These are phyloP conservation scores for Atractosteus spatula DNA, from an alignment of 2,113 vertebrate species.

Conservation along the genomic window DNA sequence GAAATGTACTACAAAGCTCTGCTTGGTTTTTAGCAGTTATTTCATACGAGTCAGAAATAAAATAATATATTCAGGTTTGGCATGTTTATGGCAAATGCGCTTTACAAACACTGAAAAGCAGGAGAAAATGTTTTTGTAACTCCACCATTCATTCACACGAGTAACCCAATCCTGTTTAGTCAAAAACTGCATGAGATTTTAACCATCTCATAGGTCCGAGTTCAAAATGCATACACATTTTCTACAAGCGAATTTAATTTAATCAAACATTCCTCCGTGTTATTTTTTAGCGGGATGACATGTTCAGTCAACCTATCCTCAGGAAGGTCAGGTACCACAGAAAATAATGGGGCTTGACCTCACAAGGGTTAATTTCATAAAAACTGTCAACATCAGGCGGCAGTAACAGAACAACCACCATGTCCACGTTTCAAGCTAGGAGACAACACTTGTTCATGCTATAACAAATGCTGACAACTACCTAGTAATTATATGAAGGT, in stretches of 20 bases:
- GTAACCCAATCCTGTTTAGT: not conserved
- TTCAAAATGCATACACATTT: slow-evolving; percentile 42
- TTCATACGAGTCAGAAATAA: too few species aligned
- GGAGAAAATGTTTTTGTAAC: too few species aligned
- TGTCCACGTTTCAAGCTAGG: slow-evolving; percentile 36
- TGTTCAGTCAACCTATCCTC: slow-evolving; percentile 33
- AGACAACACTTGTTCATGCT: slow-evolving; percentile 36
- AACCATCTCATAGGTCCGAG: slow-evolving; percentile 32
- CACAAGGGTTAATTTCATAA: slow-evolving; percentile 35
- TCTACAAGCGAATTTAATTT: slow-evolving; percentile 33
- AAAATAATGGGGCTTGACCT: slow-evolving; percentile 3
- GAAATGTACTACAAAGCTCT: too few species aligned
- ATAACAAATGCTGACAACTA: slow-evolving; percentile 56
- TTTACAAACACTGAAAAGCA: too few species aligned
- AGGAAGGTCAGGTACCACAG: not conserved
- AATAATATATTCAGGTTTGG: too few species aligned
- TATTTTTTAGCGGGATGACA: slow-evolving; percentile 34
- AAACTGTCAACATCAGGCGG: slow-evolving; percentile 34
- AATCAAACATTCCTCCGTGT: slow-evolving; percentile 31
- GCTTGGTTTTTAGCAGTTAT: too few species aligned
- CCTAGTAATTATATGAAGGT: slow-evolving; percentile 49
- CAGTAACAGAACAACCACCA: slow-evolving; percentile 38
- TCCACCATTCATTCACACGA: too few species aligned
- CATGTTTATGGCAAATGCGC: slow-evolving; percentile 5
- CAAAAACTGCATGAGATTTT: not conserved